These are phyloP conservation scores for Phaethornis superciliosus DNA, from an alignment of 2,113 vertebrate genomes.

Conservation along the genomic window DNA sequence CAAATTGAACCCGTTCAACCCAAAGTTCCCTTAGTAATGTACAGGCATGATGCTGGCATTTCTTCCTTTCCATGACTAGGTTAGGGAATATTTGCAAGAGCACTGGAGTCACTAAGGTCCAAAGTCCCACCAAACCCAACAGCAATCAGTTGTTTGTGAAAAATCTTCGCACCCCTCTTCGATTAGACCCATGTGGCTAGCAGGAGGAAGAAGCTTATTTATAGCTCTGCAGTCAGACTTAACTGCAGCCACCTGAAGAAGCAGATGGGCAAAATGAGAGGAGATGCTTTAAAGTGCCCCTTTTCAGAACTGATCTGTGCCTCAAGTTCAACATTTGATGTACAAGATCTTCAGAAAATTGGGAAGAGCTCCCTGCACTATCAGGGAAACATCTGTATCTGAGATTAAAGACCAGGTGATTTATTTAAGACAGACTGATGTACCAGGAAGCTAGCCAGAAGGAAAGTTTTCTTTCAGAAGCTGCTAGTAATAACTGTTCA, in stretches of 20 bases:
- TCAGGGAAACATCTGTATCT: constrained; percentile 56
- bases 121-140: background rate
- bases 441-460: constrained; percentile 48
- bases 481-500: constrained; percentile 22
- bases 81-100: background rate
- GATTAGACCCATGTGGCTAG: background rate
- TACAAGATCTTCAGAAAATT: constrained; percentile 30
- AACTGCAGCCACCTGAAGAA: background rate
- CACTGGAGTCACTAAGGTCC: background rate
- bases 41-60: background rate
- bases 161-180: background rate
- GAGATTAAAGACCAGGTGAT: constrained; percentile 50
- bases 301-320: background rate
- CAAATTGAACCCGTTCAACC: background rate
- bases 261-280: background rate
- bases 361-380: background rate
- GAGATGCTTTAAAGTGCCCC: constrained; percentile 5
- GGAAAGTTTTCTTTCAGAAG: background rate
- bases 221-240: background rate
- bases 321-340: constrained; percentile 14
- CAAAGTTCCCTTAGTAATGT: background rate
- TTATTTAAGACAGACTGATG: constrained; percentile 27
- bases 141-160: background rate
- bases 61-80: background rate
- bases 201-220: constrained; percentile 26